These are phyloP conservation scores for Ectobius pallidus DNA, from an alignment of 2,888 invertebrate species.

Conservation along the genomic window DNA sequence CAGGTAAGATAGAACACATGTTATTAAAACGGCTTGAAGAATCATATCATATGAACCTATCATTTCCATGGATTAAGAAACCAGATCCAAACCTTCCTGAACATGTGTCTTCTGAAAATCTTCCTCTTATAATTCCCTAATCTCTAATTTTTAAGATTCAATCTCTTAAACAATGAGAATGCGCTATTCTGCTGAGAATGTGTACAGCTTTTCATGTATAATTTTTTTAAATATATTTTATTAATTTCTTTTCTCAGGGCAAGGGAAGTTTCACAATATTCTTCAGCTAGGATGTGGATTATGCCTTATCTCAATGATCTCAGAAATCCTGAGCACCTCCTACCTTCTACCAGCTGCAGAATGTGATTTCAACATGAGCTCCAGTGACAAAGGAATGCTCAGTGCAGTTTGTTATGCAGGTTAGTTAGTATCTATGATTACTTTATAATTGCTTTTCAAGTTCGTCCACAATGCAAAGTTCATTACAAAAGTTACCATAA, in stretches of 20 bases:
- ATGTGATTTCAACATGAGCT: slow-evolving; percentile 67
- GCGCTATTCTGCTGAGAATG: too few species aligned
- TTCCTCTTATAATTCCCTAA: not conserved
- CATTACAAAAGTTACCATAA: too few species aligned
- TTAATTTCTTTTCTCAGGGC: too few species aligned
- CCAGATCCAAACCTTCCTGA: not conserved
- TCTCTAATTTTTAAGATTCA: not conserved
- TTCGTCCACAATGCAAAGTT: too few species aligned
- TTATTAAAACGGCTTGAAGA: not conserved
- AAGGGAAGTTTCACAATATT: slow-evolving; percentile 66
- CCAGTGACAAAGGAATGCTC: slow-evolving; percentile 67
- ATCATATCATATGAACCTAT: not conserved
- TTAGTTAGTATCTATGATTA: slow-evolving; percentile 52
- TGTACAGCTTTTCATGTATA: too few species aligned
- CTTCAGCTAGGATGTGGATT: slow-evolving; percentile 66
- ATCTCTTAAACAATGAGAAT: not conserved
- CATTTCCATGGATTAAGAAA: not conserved
- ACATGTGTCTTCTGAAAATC: too few species aligned
- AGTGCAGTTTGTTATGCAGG: slow-evolving; percentile 71
- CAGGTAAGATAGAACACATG: slow-evolving; percentile 24
- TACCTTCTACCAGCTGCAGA: slow-evolving; percentile 67
- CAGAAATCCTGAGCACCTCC: slow-evolving; percentile 55
- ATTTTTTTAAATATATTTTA: too few species aligned
- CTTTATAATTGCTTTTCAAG: too few species aligned
- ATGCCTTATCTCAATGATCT: slow-evolving; percentile 71